Percentiles rank a stretch among this genome's conserved stretches.
Conservation (phyloP, 1,140 invertebrate species). For the Brachionus asplanchnoidis region DNA sequence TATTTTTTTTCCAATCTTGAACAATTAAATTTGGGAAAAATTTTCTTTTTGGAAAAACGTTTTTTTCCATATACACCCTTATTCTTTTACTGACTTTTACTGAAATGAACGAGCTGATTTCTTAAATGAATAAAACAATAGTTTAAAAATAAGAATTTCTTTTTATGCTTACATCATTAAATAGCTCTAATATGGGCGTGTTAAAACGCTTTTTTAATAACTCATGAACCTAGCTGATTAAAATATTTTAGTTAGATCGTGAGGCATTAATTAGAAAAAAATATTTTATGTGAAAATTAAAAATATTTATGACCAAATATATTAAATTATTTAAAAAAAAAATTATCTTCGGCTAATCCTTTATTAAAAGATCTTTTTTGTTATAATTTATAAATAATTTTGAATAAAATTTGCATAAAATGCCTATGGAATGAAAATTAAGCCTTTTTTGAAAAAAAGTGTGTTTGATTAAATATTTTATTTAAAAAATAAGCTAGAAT, state of each 20-base stretch:
- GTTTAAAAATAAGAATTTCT: background rate
- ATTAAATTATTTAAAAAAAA: background rate
- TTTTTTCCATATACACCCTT: background rate
- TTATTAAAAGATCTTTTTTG: background rate
- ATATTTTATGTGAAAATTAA: background rate
- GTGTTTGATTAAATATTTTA: background rate
- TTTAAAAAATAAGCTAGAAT: background rate
- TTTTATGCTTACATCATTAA: background rate
- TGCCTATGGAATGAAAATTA: background rate
- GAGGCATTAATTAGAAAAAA: background rate
- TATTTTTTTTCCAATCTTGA: too few relatives aligned
- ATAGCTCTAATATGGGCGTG: background rate
- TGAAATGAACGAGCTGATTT: background rate
- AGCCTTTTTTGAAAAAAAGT: background rate
- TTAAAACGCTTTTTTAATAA: background rate
- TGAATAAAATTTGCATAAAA: constrained; percentile 1
- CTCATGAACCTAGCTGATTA: background rate
- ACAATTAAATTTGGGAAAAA: too few relatives aligned
- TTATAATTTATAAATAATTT: background rate
- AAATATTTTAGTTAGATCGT: background rate
- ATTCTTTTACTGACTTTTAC: background rate
- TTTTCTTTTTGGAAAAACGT: too few relatives aligned
- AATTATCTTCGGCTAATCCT: background rate
- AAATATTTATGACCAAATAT: background rate
- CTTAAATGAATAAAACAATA: background rate